Percentiles rank a stretch among this genome's conserved stretches.
phyloP scores from a whole-genome alignment of 2,888 invertebrate species.

The Pachymerium ferrugineum region DNA sequence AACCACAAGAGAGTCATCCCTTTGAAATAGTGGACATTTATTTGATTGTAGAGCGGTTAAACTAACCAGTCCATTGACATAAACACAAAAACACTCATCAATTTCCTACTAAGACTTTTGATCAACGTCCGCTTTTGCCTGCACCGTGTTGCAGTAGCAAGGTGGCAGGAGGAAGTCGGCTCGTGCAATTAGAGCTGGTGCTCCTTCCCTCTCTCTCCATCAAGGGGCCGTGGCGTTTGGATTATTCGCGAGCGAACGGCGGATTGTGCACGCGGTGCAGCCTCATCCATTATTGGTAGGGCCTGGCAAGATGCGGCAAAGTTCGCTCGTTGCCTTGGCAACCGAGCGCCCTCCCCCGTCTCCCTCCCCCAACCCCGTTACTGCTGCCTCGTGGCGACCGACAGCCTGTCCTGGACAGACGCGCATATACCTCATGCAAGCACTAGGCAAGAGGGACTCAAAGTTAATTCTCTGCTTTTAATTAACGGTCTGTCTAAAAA shows the following conservation, averaged over 20 bases:
- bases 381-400: conserved; percentile 43
- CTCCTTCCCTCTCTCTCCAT: conserved; percentile 35
- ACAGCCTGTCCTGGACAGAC: conserved; percentile 7
- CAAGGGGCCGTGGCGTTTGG: conserved; percentile 29
- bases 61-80: too few relatives aligned
- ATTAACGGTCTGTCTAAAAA: conserved; percentile 50
- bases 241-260: conserved; percentile 27
- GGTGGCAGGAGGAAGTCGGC: conserved; percentile 1
- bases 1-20: too few relatives aligned
- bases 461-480: conserved; percentile 43
- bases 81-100: not conserved
- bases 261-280: conserved; percentile 48
- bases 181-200: conserved; percentile 40
- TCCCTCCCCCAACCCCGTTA: conserved; percentile 50
- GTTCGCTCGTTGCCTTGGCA: conserved; percentile 52
- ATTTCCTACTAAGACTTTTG: not conserved
- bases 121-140: not conserved
- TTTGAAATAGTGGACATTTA: not conserved
- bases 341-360: conserved; percentile 42
- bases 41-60: not conserved
- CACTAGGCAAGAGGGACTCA: conserved; percentile 24
- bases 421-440: not conserved
- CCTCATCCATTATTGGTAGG: conserved; percentile 44
- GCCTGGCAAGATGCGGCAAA: conserved; percentile 52
- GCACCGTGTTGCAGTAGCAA: not conserved